Evolutionary conservation across 1,140 invertebrate genomes (phyloP), one percentile per base, ranked within the genome.

Genomic region (Platorchestia sp.): DNA sequence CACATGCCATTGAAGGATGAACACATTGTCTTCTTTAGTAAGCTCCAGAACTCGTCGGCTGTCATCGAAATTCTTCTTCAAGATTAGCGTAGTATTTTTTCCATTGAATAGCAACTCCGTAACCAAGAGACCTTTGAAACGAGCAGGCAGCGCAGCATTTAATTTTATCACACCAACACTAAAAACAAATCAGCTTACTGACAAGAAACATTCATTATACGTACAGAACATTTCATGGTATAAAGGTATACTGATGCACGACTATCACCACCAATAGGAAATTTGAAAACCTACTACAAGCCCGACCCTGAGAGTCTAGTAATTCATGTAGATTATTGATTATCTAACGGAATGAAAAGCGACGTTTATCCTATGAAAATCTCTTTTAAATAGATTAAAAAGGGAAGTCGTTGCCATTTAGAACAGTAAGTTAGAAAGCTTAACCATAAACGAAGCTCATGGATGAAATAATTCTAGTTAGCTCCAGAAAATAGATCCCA

Each of bases 191-290:
- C 45, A 47, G 45, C 45, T 47, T 45, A 45, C 47, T 36, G 91
- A 93, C 91, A 93, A 93, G 43, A 93, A 45, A 93, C 45, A 90
- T 90, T 42, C 87, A 90, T 93, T 44, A 93, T 93, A 45, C 91
- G 45, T 93, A 93, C 40, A 45, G 45, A 93, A 93, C 45, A 93
- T 93, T 47, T 47, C 91, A 47, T 45, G 44, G 43, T 93, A 93
- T 44, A 47, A 47, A 93, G 91, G 91, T 47, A 45, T 93, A 89
- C 27, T 89, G 43, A 44, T 89, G 87, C 43, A 89, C 87, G 87
- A 89, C 59, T 75, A 75, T 36, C 59, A 75, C 59, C 59, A 75
- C 59, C 59, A 75, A 75, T 75, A 36, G 59, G 59, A 75, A n/a
- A 75, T 75, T 75, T 75, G 59, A 75, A 75, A 75, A 6, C 3